Evolutionary conservation across 2,113 vertebrate species (phyloP).

Genomic region (Eubucco bourcierii): DNA sequence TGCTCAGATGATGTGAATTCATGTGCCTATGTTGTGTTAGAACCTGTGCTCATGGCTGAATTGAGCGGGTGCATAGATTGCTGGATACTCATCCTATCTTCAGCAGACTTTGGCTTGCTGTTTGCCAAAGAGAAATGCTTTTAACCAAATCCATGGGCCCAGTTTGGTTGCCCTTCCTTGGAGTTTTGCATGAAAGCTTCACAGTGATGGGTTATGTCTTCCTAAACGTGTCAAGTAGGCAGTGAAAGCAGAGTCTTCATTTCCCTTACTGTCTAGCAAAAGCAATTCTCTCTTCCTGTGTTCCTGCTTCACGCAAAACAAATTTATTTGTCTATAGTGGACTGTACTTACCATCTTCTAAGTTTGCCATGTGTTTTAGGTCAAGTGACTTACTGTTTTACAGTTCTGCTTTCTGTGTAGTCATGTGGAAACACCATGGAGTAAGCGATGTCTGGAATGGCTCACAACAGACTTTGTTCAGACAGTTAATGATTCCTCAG

Average conservation of each 20-base stretch:
- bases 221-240: not conserved
- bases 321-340: not conserved
- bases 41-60: not conserved
- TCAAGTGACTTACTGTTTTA: slow-evolving; percentile 29
- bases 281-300: not conserved
- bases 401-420: slow-evolving; percentile 55
- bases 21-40: not conserved
- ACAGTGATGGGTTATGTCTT: not conserved
- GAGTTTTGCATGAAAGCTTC: not conserved
- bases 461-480: slow-evolving; percentile 50
- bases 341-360: not conserved
- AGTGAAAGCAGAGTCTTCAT: not conserved
- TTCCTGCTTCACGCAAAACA: not conserved
- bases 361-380: slow-evolving; percentile 29
- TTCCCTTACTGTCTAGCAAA: not conserved
- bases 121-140: not conserved
- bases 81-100: not conserved
- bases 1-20: slow-evolving; percentile 22
- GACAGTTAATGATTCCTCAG: slow-evolving; percentile 64
- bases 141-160: not conserved
- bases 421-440: slow-evolving; percentile 61
- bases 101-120: not conserved
- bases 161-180: not conserved
- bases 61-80: not conserved
- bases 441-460: slow-evolving; percentile 58